Percentiles rank a stretch among this genome's conserved stretches.
Evolutionary conservation across 2,113 vertebrate genomes (phyloP).

Genomic region (Zosterops hypoxanthus): DNA sequence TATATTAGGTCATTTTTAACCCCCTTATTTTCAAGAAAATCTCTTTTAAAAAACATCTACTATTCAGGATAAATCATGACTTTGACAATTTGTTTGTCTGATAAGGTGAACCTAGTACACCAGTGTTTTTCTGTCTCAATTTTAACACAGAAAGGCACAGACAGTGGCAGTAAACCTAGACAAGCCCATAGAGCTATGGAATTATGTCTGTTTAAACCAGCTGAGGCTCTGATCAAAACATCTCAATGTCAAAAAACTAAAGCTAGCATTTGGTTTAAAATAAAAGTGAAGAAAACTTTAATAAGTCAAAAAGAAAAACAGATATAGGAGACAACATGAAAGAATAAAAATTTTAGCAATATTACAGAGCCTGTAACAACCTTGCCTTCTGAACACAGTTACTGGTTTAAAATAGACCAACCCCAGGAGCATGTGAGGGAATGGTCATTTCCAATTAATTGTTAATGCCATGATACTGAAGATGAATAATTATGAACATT

Average conservation of each 20-base stretch:
- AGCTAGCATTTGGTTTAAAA: not conserved
- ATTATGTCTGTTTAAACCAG: not conserved
- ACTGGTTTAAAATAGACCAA: not conserved
- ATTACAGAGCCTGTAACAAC: not conserved
- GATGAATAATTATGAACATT: not conserved
- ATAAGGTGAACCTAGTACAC: not conserved
- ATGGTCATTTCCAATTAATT: not conserved
- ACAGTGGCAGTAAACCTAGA: not conserved
- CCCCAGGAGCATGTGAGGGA: not conserved
- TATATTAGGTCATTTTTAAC: constrained; percentile 25
- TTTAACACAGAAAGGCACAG: not conserved
- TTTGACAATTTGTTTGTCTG: constrained; percentile 30
- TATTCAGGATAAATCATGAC: constrained; percentile 1
- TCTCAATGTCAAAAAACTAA: not conserved
- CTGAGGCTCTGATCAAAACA: not conserved
- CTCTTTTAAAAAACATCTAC: constrained; percentile 14
- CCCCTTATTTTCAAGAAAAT: constrained; percentile 19
- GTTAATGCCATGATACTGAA: not conserved
- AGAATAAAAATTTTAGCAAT: not conserved
- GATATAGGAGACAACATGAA: not conserved
- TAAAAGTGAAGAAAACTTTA: not conserved
- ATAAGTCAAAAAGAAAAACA: not conserved
- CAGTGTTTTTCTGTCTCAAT: not conserved
- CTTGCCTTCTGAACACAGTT: not conserved
- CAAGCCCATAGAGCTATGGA: not conserved